Evolutionary conservation across 2,113 vertebrate genomes (phyloP).

Genomic region (Siphamia tubifer): DNA sequence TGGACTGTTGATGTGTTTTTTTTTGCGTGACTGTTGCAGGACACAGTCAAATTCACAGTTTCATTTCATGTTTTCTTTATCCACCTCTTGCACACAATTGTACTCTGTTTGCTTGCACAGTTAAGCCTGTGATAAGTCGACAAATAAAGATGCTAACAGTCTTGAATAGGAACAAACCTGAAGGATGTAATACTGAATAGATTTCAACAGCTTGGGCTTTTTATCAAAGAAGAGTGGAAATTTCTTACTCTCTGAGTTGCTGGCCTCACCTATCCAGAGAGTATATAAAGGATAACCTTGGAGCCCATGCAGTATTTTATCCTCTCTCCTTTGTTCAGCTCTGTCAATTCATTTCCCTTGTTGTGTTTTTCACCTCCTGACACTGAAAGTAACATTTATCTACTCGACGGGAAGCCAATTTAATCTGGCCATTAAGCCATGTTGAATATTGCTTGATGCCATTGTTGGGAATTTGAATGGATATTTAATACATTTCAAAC

Average conservation of each 20-base stretch:
- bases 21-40: background rate
- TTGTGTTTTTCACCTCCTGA: conserved; percentile 17
- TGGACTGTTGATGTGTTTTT: background rate
- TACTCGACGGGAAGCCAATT: conserved; percentile 30
- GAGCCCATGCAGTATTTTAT: conserved; percentile 25
- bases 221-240: conserved; percentile 6
- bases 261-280: conserved; percentile 7
- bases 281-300: conserved; percentile 53
- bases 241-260: conserved; percentile 2
- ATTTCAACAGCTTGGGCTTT: conserved; percentile 18
- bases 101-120: background rate
- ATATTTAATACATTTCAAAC: conserved; percentile 22
- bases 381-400: conserved; percentile 35
- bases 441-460: conserved; percentile 9
- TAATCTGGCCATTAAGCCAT: conserved; percentile 31
- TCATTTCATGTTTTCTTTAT: background rate
- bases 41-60: background rate
- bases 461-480: conserved; percentile 22
- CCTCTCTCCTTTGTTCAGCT: conserved; percentile 11
- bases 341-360: background rate
- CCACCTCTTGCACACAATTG: background rate
- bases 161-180: conserved; percentile 16
- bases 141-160: conserved; percentile 6
- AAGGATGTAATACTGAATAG: background rate
- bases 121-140: background rate